phyloP scores from a whole-genome alignment of 2,113 vertebrate species.

The Cromileptes altivelis region DNA sequence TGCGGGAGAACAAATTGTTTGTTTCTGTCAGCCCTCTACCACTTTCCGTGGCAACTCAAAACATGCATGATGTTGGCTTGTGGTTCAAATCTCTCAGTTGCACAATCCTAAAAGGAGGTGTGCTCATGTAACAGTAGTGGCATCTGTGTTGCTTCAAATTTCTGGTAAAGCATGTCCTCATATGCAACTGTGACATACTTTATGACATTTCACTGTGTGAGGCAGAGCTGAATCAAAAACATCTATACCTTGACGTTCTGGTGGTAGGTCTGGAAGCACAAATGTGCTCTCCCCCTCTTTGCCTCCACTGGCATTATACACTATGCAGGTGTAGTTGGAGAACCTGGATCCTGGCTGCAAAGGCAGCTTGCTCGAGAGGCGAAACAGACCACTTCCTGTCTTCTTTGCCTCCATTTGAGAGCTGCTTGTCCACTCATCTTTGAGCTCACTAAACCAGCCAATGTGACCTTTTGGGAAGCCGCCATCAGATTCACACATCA shows the following conservation, averaged over 20 bases:
- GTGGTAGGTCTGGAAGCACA: accelerated
- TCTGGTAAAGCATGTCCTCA: background rate
- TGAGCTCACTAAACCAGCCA: conserved; percentile 65
- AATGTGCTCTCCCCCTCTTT: conserved; percentile 2
- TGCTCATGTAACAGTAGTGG: background rate
- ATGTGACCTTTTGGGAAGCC: conserved; percentile 78
- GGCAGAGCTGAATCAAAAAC: background rate
- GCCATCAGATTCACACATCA: conserved; percentile 63
- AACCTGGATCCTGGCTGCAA: accelerated
- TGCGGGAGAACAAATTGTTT: too few species aligned
- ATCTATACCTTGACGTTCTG: accelerated
- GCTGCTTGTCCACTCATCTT: background rate
- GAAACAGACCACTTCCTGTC: conserved; percentile 38
- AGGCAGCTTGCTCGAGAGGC: conserved; percentile 65
- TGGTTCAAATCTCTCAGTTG: background rate
- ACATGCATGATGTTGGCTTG: background rate
- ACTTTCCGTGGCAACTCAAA: background rate
- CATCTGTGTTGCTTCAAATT: background rate
- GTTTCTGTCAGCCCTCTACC: too few species aligned
- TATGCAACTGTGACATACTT: background rate
- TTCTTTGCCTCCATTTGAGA: accelerated
- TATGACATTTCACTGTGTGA: background rate
- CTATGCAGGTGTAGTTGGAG: conserved; percentile 47
- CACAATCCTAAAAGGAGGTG: background rate
- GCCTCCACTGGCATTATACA: conserved; percentile 50